Evolutionary conservation across 2,888 invertebrate genomes (phyloP).

Genomic region (Cheilosia soror): DNA sequence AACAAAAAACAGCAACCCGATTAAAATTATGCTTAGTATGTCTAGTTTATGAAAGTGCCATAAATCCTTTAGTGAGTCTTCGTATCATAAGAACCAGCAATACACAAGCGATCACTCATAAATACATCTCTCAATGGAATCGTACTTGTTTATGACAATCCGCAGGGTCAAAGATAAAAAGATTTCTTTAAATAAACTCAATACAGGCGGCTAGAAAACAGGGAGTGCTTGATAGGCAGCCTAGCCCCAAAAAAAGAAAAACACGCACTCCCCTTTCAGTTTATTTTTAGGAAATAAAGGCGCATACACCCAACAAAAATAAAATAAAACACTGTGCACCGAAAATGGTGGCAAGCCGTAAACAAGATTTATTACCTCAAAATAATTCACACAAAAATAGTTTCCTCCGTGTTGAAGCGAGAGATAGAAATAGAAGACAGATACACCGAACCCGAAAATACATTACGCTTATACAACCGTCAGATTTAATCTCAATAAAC

Average conservation of each 20-base stretch:
- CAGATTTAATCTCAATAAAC: conserved; percentile 67
- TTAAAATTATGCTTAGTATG: too few species aligned
- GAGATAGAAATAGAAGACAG: conserved; percentile 51
- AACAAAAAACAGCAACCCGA: too few species aligned
- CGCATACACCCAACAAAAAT: conserved; percentile 19
- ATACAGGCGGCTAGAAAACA: conserved; percentile 32
- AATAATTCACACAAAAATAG: conserved; percentile 74
- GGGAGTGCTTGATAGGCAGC: conserved; percentile 63
- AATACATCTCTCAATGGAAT: conserved; percentile 60
- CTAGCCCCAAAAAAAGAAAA: conserved; percentile 50
- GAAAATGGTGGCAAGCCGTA: conserved; percentile 74
- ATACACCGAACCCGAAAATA: conserved; percentile 54
- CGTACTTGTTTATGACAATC: conserved; percentile 61
- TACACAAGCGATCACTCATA: conserved; percentile 43
- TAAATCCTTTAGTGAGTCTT: conserved; percentile 41
- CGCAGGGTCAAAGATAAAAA: conserved; percentile 65
- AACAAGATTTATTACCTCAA: conserved; percentile 67
- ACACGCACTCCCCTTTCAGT: conserved; percentile 60
- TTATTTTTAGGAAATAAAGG: conserved; percentile 40
- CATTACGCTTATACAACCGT: conserved; percentile 42
- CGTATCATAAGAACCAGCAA: conserved; percentile 28
- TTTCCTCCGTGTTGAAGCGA: conserved; percentile 47
- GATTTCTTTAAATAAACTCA: conserved; percentile 24
- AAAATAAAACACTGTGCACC: conserved; percentile 19
- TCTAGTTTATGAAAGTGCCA: not conserved